Percentiles rank a stretch among this genome's conserved stretches.
Evolutionary conservation across 92 coral and sea anemone species (phyloP).

Genomic region (Paragorgia papillata): DNA sequence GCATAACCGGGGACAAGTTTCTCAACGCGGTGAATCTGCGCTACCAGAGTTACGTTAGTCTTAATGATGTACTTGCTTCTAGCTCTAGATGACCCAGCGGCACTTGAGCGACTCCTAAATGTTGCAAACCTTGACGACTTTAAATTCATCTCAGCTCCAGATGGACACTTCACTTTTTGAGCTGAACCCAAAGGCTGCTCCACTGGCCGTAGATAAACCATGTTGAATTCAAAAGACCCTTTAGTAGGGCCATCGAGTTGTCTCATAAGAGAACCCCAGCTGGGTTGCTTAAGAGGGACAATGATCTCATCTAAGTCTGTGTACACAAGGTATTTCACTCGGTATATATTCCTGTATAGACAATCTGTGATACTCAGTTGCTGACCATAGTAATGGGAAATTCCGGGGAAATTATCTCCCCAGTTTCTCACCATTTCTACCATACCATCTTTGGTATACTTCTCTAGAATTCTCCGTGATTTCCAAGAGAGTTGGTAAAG

Average conservation of each 20-base stretch:
- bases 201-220: background rate
- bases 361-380: background rate
- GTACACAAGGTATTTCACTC: conserved; percentile 2
- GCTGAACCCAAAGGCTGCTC: background rate
- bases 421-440: background rate
- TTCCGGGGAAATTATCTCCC: background rate
- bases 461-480: background rate
- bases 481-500: background rate
- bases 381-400: background rate
- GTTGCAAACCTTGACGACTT: background rate
- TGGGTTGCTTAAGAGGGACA: background rate
- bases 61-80: background rate
- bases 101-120: background rate
- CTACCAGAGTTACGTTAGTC: background rate
- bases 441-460: background rate
- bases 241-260: background rate
- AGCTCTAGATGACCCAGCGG: background rate
- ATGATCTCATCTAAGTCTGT: background rate
- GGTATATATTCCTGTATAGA: background rate
- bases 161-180: background rate
- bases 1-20: background rate
- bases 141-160: conserved; percentile 3
- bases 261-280: background rate
- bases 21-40: background rate
- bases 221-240: background rate